These are phyloP conservation scores for Mico argentatus DNA, from an alignment of 2,797 vertebrate genomes.

Conservation along the genomic window DNA sequence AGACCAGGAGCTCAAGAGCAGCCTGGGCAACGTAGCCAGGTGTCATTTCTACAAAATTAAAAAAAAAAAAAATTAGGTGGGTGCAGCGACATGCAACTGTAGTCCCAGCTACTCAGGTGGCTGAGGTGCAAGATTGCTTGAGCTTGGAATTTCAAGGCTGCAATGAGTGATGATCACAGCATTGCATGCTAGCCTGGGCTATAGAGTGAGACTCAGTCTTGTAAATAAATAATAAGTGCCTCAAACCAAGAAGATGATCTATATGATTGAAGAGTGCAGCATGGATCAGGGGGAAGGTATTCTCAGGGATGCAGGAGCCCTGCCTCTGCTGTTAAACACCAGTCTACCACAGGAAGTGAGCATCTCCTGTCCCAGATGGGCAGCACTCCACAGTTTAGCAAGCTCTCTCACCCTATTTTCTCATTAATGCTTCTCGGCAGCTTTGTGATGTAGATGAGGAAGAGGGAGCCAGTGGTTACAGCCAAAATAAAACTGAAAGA, in stretches of 20 bases:
- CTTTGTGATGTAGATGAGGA: background rate
- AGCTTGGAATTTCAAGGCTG: background rate
- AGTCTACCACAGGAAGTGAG: background rate
- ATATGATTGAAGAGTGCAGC: background rate
- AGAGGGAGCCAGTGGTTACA: background rate
- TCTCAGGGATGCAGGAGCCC: background rate
- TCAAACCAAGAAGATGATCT: background rate
- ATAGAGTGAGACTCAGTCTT: background rate
- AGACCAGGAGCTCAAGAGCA: background rate
- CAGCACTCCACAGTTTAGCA: background rate
- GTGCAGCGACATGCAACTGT: background rate
- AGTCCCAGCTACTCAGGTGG: background rate
- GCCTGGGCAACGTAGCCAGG: background rate
- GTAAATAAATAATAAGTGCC: background rate
- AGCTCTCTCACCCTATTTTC: background rate
- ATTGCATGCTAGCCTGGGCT: background rate
- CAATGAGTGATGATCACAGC: background rate
- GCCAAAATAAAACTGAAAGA: background rate
- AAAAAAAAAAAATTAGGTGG: background rate
- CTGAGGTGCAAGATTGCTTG: background rate
- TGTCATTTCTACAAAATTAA: background rate
- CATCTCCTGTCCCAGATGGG: accelerated
- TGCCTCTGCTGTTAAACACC: accelerated
- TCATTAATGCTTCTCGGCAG: background rate
- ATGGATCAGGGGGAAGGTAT: background rate